These are phyloP conservation scores for Seladonia tumulorum DNA, from an alignment of 2,888 invertebrate genomes.

Conservation along the genomic window DNA sequence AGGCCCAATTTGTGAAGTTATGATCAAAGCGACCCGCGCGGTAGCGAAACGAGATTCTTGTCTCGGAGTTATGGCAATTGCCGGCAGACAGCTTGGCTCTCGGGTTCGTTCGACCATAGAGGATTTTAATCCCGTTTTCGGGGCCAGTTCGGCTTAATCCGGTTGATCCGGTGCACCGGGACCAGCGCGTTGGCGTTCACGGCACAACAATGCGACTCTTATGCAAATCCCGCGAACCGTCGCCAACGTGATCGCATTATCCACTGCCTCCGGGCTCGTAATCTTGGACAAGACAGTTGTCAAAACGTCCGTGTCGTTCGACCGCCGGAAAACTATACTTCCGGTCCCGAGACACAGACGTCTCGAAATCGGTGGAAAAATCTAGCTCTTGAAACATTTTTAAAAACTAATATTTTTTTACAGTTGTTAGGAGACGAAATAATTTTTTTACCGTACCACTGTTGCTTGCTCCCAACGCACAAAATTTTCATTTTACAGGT, in stretches of 20 bases:
- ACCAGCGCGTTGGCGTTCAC: conserved; percentile 28
- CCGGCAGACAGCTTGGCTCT: background rate
- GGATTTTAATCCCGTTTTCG: conserved; percentile 25
- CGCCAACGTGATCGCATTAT: conserved; percentile 17
- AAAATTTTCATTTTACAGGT: no score
- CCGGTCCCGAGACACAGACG: background rate
- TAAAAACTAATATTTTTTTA: background rate
- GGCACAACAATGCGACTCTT: conserved; percentile 39
- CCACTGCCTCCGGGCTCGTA: background rate
- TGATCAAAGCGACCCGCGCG: conserved; percentile 41
- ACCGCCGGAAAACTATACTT: background rate
- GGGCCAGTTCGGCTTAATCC: background rate
- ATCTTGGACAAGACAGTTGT: background rate
- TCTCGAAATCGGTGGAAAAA: background rate
- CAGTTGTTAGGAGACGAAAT: no score
- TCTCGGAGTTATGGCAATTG: conserved; percentile 21
- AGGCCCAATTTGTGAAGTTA: background rate
- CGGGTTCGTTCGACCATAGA: background rate
- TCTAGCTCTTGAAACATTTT: background rate
- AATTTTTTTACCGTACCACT: no score
- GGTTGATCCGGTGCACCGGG: conserved; percentile 19
- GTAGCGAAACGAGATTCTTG: conserved; percentile 31
- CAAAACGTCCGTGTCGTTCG: background rate
- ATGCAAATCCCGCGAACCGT: conserved; percentile 32
- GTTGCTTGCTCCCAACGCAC: no score